Evolutionary conservation across 2,888 invertebrate genomes (phyloP).

Genomic region (Melinopterus prodromus): DNA sequence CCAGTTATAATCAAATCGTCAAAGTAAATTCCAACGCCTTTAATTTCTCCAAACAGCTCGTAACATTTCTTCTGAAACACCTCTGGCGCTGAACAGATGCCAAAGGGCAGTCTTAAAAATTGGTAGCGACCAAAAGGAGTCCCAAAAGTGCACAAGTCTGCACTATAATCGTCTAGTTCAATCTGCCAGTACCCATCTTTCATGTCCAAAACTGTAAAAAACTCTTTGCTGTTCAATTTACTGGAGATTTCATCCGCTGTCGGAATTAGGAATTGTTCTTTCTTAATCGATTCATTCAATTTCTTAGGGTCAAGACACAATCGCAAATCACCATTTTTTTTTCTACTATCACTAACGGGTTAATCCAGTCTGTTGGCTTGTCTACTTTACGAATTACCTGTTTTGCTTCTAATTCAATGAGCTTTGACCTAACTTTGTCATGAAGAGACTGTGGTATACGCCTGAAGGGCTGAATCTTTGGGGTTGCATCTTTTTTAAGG

Average conservation of each 20-base stretch:
- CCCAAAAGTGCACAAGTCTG: constrained; percentile 46
- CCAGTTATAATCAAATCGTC: no score
- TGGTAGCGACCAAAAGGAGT: constrained; percentile 49
- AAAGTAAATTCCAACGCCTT: no score
- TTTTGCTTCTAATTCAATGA: neutral
- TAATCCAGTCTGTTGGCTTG: constrained; percentile 12
- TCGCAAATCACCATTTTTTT: constrained; percentile 17
- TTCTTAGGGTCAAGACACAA: constrained; percentile 26
- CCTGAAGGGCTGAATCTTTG: neutral
- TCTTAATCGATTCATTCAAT: constrained; percentile 26
- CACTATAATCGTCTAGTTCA: constrained; percentile 45
- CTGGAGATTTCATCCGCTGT: constrained; percentile 44
- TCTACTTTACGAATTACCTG: neutral
- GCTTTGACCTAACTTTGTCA: neutral
- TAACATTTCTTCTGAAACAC: constrained; percentile 51
- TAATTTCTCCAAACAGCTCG: constrained; percentile 49
- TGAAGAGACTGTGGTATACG: constrained; percentile 9
- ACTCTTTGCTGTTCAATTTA: constrained; percentile 40
- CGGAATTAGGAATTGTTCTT: constrained; percentile 43
- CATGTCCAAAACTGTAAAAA: constrained; percentile 47
- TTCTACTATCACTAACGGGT: constrained; percentile 24
- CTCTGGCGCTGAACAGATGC: constrained; percentile 43
- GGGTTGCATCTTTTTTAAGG: constrained; percentile 9
- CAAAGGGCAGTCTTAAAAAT: constrained; percentile 40
- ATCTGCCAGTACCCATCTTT: constrained; percentile 52